A percentile compares a stretch with the other conserved stretches of the same genome.
phyloP scores from a whole-genome alignment of 2,113 vertebrate genomes.

The Urocynchramus pylzowi region DNA sequence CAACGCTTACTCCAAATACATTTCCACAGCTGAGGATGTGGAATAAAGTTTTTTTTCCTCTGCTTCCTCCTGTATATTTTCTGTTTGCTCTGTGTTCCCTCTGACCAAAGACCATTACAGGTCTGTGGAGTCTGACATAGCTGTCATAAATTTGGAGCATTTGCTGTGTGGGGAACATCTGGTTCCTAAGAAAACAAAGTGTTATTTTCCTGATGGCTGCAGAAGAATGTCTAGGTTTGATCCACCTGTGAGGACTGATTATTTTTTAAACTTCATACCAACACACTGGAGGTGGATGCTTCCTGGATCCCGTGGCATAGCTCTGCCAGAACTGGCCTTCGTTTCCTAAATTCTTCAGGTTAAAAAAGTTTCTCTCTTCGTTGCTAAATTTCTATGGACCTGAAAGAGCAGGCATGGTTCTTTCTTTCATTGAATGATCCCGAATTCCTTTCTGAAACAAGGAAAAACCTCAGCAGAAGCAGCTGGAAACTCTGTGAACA shows the following conservation, averaged over 20 bases:
- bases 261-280: constrained; percentile 18
- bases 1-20: background rate
- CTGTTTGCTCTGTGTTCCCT: background rate
- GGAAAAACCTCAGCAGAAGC: background rate
- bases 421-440: background rate
- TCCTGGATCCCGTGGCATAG: background rate
- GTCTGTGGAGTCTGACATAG: background rate
- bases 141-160: background rate
- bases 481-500: background rate
- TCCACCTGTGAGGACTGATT: constrained; percentile 33
- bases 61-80: background rate
- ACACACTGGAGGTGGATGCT: background rate
- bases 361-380: background rate
- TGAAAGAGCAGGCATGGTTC: background rate
- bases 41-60: background rate
- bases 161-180: constrained; percentile 14
- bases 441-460: background rate
- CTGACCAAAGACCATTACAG: background rate
- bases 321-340: background rate
- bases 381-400: background rate
- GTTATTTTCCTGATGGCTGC: background rate
- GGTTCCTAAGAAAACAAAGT: background rate
- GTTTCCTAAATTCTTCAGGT: background rate
- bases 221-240: constrained; percentile 18
- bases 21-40: background rate